phyloP scores from a whole-genome alignment of 1,140 invertebrate species.

The Samia ricini region DNA sequence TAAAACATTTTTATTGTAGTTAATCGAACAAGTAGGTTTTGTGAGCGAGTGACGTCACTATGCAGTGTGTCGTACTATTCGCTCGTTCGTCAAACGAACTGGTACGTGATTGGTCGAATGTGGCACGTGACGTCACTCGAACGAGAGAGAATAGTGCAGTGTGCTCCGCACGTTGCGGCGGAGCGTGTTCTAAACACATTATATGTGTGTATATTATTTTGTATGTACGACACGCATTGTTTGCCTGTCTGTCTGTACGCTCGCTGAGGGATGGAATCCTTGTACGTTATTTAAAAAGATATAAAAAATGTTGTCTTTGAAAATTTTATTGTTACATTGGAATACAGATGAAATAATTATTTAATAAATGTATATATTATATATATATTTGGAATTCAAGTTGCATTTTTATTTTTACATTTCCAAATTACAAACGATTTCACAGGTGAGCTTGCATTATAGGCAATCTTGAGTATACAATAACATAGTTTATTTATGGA shows the following conservation, averaged over 20 bases:
- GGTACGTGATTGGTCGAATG: background rate
- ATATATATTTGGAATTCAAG: slow-evolving; percentile 74
- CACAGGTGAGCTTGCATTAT: no score
- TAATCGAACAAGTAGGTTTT: background rate
- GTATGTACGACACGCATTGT: background rate
- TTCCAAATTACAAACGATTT: background rate
- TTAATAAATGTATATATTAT: slow-evolving; percentile 76
- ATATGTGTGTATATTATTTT: background rate
- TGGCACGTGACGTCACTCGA: background rate
- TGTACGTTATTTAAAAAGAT: slow-evolving; percentile 51
- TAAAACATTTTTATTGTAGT: background rate
- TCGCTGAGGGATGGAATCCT: slow-evolving; percentile 54
- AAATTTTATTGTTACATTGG: slow-evolving; percentile 77
- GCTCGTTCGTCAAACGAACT: background rate
- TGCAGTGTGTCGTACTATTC: background rate
- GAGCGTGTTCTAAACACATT: background rate
- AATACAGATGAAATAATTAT: slow-evolving; percentile 75
- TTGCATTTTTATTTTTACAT: slow-evolving; percentile 45
- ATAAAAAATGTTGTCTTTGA: slow-evolving; percentile 75
- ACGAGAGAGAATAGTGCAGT: background rate
- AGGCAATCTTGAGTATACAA: no score
- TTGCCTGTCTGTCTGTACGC: slow-evolving; percentile 17
- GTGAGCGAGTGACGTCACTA: background rate
- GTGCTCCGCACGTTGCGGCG: background rate
- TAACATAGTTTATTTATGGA: no score